These are phyloP conservation scores for Epistrophe grossulariae DNA, from an alignment of 2,888 invertebrate genomes.

Conservation along the genomic window DNA sequence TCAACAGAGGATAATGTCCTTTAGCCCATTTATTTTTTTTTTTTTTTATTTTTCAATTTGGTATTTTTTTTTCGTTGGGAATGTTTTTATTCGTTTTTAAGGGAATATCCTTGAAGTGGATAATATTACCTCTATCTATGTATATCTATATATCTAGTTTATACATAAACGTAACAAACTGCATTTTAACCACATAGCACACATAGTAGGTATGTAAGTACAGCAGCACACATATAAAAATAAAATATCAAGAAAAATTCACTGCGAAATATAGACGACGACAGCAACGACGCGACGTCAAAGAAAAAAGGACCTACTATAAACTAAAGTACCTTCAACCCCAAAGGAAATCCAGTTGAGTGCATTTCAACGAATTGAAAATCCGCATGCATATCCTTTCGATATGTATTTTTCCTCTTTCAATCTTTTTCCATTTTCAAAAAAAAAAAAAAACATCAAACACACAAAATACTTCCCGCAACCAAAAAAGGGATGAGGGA, in stretches of 20 bases:
- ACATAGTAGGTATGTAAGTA: too few relatives aligned
- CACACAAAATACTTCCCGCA: background rate
- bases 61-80: conserved; percentile 41
- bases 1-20: conserved; percentile 56
- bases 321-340: conserved; percentile 47
- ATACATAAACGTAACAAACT: conserved; percentile 10
- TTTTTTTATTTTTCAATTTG: conserved; percentile 35
- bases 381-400: conserved; percentile 69
- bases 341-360: conserved; percentile 73
- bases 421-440: background rate
- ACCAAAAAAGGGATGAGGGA: background rate
- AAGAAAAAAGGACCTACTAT: conserved; percentile 41
- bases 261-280: conserved; percentile 17
- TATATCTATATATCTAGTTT: too few relatives aligned
- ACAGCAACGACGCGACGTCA: background rate
- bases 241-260: conserved; percentile 20
- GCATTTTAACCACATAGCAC: conserved; percentile 34
- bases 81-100: conserved; percentile 23
- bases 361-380: conserved; percentile 74
- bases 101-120: conserved; percentile 39
- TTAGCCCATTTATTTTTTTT: conserved; percentile 42
- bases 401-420: conserved; percentile 14
- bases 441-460: background rate
- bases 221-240: conserved; percentile 9
- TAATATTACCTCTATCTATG: conserved; percentile 1